A percentile compares a stretch with the other conserved stretches of the same genome.
Evolutionary conservation across 2,888 invertebrate species (phyloP).

Genomic region (Pachliopta kotzebuea): DNA sequence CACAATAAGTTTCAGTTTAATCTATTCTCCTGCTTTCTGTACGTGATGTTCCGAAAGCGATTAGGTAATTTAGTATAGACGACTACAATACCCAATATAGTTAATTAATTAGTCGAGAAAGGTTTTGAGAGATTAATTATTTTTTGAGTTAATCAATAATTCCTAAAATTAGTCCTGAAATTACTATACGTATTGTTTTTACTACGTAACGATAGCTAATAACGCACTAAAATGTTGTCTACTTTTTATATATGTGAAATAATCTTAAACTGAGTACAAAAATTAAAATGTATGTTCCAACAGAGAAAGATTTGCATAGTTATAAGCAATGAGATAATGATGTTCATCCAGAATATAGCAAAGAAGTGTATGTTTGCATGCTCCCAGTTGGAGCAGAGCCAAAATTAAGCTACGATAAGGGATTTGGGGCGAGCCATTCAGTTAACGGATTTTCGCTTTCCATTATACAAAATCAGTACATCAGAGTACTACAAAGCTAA

Average conservation of each 20-base stretch:
- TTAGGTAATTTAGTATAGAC: too few relatives aligned
- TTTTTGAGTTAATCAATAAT: too few relatives aligned
- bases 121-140: too few relatives aligned
- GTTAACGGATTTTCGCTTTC: constrained; percentile 34
- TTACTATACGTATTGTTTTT: too few relatives aligned
- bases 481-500: background rate
- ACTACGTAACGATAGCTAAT: background rate
- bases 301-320: constrained; percentile 15
- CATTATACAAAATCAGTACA: constrained; percentile 20
- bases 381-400: constrained; percentile 36
- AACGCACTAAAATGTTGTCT: background rate
- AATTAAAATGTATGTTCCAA: constrained; percentile 7
- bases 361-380: constrained; percentile 23
- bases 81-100: too few relatives aligned
- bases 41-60: too few relatives aligned
- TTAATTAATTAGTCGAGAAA: too few relatives aligned
- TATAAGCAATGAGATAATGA: constrained; percentile 17
- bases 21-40: too few relatives aligned
- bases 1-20: too few relatives aligned
- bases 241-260: background rate
- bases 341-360: constrained; percentile 18
- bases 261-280: background rate
- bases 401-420: constrained; percentile 48
- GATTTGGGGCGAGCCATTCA: constrained; percentile 43
- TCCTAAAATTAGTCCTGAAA: too few relatives aligned